phyloP scores from a whole-genome alignment of 1,140 invertebrate genomes.

The Archivesica marissinica region DNA sequence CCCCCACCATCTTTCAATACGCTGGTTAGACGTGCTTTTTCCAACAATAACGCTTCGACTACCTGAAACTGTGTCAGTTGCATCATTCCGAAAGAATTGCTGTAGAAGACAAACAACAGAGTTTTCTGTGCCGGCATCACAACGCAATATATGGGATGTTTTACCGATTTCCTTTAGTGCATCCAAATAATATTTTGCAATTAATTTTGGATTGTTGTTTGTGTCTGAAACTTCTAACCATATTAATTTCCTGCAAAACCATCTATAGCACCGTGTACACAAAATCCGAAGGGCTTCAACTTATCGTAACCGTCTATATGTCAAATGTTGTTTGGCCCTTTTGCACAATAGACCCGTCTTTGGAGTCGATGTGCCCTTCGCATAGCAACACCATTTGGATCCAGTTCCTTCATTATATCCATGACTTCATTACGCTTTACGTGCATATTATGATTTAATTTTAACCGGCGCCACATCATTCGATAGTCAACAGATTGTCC shows the following conservation, averaged over 20 bases:
- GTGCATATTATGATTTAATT: not conserved
- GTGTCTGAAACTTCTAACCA: conserved; percentile 37
- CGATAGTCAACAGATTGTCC: conserved; percentile 3
- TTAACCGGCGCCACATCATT: conserved; percentile 27
- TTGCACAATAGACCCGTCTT: conserved; percentile 26
- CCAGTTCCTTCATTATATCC: conserved; percentile 28
- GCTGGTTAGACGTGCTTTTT: conserved; percentile 26
- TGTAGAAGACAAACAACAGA: conserved; percentile 26
- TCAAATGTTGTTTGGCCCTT: conserved; percentile 20
- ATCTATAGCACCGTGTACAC: conserved; percentile 38
- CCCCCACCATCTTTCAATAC: conserved; percentile 13
- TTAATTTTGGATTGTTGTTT: conserved; percentile 32
- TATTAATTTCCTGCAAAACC: conserved; percentile 29
- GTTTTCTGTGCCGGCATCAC: conserved; percentile 46
- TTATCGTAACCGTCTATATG: conserved; percentile 42
- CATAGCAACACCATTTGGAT: conserved; percentile 1
- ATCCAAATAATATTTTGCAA: conserved; percentile 36
- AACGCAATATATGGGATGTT: not conserved
- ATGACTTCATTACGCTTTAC: conserved; percentile 11
- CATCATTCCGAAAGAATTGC: conserved; percentile 31
- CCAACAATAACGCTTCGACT: conserved; percentile 27
- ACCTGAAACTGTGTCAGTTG: conserved; percentile 1
- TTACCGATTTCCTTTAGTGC: conserved; percentile 13
- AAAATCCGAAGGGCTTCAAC: conserved; percentile 32
- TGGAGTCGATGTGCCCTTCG: too few species aligned